Conservation (phyloP, 2,888 invertebrate genomes). For the Odontocerum albicorne region DNA sequence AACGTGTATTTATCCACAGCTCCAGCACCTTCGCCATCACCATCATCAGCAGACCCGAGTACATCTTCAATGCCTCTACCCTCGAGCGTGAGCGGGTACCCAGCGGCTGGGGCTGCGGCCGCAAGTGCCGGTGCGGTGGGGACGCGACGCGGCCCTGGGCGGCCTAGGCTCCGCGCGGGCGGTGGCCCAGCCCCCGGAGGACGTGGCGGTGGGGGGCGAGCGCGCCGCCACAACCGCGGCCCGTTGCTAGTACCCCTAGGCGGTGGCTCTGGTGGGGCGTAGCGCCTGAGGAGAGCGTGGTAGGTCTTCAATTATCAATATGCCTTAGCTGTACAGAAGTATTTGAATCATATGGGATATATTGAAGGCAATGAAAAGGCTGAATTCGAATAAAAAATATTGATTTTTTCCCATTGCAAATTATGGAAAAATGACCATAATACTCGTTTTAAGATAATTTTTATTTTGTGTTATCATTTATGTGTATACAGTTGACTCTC, state of each 20-base stretch:
- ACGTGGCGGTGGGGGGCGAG: conserved; percentile 41
- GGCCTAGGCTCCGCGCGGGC: conserved; percentile 42
- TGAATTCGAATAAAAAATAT: no score
- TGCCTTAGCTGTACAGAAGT: no score
- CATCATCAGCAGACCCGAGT: conserved; percentile 19
- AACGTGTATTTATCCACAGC: conserved; percentile 4
- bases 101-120: conserved; percentile 37
- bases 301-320: no score
- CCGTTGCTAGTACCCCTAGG: conserved; percentile 57
- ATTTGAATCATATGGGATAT: no score
- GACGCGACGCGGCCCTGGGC: conserved; percentile 43
- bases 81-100: conserved; percentile 42
- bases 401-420: no score
- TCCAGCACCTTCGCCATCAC: conserved; percentile 3
- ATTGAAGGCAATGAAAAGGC: no score
- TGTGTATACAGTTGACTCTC: no score
- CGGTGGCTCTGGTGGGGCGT: no score
- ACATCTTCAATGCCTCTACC: conserved; percentile 9
- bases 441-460: no score
- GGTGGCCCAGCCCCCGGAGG: conserved; percentile 35
- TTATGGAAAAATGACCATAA: no score
- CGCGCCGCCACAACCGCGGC: conserved; percentile 44
- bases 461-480: no score
- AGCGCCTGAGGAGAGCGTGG: no score
- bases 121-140: conserved; percentile 41